Percentiles rank a stretch among this genome's conserved stretches.
phyloP scores from a whole-genome alignment of 2,797 vertebrate species.

The Microtus agrestis region DNA sequence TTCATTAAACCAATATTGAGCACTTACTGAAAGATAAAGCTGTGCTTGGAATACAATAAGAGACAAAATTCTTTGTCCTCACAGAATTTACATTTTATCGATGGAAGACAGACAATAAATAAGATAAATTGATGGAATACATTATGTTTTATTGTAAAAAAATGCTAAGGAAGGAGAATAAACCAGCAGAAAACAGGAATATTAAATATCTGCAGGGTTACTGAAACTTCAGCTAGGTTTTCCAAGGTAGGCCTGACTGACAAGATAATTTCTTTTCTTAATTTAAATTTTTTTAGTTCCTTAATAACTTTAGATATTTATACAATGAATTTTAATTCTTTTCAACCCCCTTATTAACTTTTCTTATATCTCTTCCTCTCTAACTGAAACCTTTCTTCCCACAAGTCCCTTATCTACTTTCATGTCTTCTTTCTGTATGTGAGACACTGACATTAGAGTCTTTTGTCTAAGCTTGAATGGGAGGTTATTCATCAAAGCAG shows the following conservation, averaged over 20 bases:
- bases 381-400: background rate
- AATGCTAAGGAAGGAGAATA: slow-evolving; percentile 41
- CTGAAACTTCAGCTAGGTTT: slow-evolving; percentile 9
- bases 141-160: slow-evolving; percentile 37
- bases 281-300: background rate
- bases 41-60: background rate
- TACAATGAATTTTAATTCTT: background rate
- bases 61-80: background rate
- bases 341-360: background rate
- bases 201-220: background rate
- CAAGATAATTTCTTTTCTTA: slow-evolving; percentile 36
- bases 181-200: background rate
- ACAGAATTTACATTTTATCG: background rate
- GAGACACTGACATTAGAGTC: background rate
- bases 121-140: slow-evolving; percentile 51
- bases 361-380: background rate
- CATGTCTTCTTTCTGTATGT: background rate
- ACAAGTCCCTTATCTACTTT: background rate
- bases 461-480: background rate
- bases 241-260: background rate
- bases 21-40: background rate
- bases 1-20: slow-evolving; percentile 8
- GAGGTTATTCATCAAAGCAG: background rate
- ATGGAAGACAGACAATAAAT: slow-evolving; percentile 23
- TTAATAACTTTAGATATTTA: background rate